phyloP scores from a whole-genome alignment of 2,888 invertebrate species.

The Ophion obscuratus region DNA sequence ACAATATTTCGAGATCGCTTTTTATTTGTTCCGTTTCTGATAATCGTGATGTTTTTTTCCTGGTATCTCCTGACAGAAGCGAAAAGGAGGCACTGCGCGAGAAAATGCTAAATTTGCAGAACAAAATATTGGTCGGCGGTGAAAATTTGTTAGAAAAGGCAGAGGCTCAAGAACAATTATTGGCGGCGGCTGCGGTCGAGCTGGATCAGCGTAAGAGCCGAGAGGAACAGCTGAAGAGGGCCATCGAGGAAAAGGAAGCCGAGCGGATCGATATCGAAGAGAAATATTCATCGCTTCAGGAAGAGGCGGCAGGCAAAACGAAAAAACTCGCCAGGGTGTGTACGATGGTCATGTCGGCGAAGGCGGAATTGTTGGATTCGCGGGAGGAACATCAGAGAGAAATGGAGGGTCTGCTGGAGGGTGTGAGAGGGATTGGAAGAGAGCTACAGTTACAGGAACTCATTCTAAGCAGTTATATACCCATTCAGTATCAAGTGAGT shows the following conservation, averaged over 20 bases:
- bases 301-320: conserved; percentile 96
- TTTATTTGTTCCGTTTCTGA: background rate
- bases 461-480: conserved; percentile 96
- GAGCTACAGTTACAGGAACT: conserved; percentile 96
- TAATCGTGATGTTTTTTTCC: background rate
- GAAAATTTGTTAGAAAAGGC: conserved; percentile 99
- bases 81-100: conserved; percentile 94
- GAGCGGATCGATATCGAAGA: conserved; percentile 97
- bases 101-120: conserved; percentile 95
- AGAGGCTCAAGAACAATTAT: conserved; percentile 94
- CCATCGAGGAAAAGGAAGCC: conserved; percentile 95
- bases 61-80: conserved; percentile 80
- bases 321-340: conserved; percentile 96
- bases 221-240: conserved; percentile 92
- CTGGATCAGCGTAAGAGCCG: conserved; percentile 91
- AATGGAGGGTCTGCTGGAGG: conserved; percentile 98
- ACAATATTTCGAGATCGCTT: background rate
- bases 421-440: conserved; percentile 94
- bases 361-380: conserved; percentile 93
- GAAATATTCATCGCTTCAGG: conserved; percentile 96
- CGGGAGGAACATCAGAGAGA: conserved; percentile 98
- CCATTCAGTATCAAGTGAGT: conserved; percentile 94
- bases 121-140: conserved; percentile 98
- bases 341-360: conserved; percentile 93
- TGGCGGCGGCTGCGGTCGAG: conserved; percentile 94